Evolutionary conservation across 2,888 invertebrate species (phyloP).

Genomic region (Iphiclides podalirius): DNA sequence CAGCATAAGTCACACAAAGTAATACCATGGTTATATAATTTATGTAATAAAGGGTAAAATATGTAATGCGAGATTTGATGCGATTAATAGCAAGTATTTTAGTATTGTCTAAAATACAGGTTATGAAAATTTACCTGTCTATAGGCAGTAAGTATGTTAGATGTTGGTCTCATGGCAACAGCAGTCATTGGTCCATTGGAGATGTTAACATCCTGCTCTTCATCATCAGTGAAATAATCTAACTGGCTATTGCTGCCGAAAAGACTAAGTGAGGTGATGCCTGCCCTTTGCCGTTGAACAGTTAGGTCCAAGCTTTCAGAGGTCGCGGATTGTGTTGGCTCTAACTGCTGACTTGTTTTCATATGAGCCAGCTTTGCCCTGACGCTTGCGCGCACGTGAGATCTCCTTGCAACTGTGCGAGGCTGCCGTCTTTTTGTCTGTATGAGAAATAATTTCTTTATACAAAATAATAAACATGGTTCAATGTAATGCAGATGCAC

Average conservation of each 20-base stretch:
- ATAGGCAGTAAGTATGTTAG: slow-evolving; percentile 61
- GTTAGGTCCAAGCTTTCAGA: slow-evolving; percentile 29
- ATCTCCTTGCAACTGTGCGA: slow-evolving; percentile 65
- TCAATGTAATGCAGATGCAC: too few relatives aligned
- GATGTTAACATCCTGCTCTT: slow-evolving; percentile 33
- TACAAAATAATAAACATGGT: too few relatives aligned
- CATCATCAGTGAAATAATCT: slow-evolving; percentile 84
- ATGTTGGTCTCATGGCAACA: slow-evolving; percentile 65
- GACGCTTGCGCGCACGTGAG: slow-evolving; percentile 61
- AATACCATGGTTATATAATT: too few relatives aligned
- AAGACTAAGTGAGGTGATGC: slow-evolving; percentile 60
- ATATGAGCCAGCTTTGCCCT: slow-evolving; percentile 51
- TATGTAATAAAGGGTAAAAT: too few relatives aligned
- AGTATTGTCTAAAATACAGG: too few relatives aligned
- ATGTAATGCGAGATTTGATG: too few relatives aligned
- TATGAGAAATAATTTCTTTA: neutral
- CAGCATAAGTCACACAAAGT: too few relatives aligned
- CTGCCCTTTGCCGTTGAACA: slow-evolving; percentile 39
- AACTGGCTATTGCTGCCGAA: slow-evolving; percentile 85
- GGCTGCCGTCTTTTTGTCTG: slow-evolving; percentile 50
- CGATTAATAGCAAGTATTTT: too few relatives aligned
- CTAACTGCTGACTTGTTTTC: slow-evolving; percentile 18
- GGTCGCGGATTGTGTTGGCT: slow-evolving; percentile 17
- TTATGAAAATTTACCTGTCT: slow-evolving; percentile 52
- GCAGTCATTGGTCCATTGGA: slow-evolving; percentile 54